Conservation (phyloP, 2,797 vertebrate species). For the Pterois miles region DNA sequence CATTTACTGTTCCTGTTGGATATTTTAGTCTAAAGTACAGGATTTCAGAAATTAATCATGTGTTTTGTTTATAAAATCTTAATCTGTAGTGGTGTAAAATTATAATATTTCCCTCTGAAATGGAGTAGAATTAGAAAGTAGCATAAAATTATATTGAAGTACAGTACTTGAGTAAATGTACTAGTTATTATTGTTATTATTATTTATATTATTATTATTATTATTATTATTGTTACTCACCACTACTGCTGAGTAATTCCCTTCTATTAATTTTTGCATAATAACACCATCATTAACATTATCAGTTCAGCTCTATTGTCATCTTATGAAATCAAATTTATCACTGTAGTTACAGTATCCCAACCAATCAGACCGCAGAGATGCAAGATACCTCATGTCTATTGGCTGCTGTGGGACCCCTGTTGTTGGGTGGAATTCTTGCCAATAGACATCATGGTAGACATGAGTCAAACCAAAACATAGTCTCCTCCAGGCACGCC, state of each 20-base stretch:
- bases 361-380: constrained; percentile 3
- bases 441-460: constrained; percentile 46
- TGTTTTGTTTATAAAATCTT: not conserved
- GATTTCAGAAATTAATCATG: not conserved
- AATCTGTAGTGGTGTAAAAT: not conserved
- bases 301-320: not conserved
- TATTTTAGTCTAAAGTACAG: not conserved
- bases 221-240: no score
- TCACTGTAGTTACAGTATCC: not conserved
- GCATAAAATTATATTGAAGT: not conserved
- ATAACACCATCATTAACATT: not conserved
- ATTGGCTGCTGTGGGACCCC: constrained; percentile 60
- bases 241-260: not conserved
- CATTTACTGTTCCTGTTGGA: not conserved
- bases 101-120: not conserved
- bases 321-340: not conserved
- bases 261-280: not conserved
- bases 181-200: no score
- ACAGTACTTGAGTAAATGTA: not conserved
- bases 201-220: no score
- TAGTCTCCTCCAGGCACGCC: constrained; percentile 31
- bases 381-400: not conserved
- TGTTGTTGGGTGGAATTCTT: constrained; percentile 69
- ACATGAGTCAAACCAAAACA: constrained; percentile 37
- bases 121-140: not conserved